Percentiles rank a stretch among this genome's conserved stretches.
Conservation (phyloP, 2,113 vertebrate genomes). For the Capricornis sumatraensis region DNA sequence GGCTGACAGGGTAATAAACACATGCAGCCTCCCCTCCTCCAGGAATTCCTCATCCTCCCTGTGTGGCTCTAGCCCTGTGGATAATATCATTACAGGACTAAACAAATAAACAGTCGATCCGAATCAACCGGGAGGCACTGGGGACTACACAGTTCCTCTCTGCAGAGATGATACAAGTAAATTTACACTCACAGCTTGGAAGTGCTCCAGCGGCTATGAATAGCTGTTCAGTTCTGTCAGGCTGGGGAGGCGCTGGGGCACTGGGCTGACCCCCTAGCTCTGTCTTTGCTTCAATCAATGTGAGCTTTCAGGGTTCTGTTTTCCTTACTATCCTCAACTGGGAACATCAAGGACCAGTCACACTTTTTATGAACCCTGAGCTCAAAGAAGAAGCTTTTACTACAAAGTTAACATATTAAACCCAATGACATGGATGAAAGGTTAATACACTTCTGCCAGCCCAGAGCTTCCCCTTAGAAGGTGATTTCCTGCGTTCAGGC, state of each 20-base stretch:
- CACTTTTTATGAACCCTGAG: conserved; percentile 83
- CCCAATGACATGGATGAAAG: conserved; percentile 74
- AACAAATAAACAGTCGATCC: conserved; percentile 88
- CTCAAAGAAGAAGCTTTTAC: conserved; percentile 69
- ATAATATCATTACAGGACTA: conserved; percentile 89
- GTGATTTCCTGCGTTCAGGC: conserved; percentile 57
- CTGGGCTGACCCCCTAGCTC: conserved; percentile 83
- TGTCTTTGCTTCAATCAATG: conserved; percentile 83
- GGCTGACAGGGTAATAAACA: conserved; percentile 83
- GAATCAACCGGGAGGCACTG: conserved; percentile 79
- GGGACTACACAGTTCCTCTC: conserved; percentile 79
- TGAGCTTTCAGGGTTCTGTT: conserved; percentile 86
- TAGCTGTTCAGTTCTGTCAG: conserved; percentile 86
- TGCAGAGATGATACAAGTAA: conserved; percentile 83
- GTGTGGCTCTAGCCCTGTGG: conserved; percentile 81
- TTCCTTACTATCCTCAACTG: conserved; percentile 84
- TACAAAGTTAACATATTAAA: conserved; percentile 71
- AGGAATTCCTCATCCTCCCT: conserved; percentile 81
- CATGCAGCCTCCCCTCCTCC: conserved; percentile 71
- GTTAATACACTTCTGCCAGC: conserved; percentile 72
- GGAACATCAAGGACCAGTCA: conserved; percentile 82
- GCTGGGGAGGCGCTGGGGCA: conserved; percentile 77
- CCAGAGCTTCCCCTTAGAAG: conserved; percentile 23
- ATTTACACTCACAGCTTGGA: conserved; percentile 85
- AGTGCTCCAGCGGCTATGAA: conserved; percentile 81